Conservation (phyloP, 2,888 invertebrate species). For the Galeruca laticollis region DNA sequence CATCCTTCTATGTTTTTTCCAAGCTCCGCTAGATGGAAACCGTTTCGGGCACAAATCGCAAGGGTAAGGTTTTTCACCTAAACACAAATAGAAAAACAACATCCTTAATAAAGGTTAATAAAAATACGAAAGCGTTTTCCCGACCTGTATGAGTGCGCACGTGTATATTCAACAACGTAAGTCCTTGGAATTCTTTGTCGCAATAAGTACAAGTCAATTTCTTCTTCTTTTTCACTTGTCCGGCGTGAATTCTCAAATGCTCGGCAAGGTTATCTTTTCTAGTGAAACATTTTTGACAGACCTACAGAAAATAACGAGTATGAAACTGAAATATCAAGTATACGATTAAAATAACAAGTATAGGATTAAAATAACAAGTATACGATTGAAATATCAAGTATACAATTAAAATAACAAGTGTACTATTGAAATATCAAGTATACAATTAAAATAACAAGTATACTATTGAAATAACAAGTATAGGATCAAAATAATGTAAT, state of each 20-base stretch:
- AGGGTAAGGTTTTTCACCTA: constrained; percentile 71
- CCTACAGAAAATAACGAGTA: constrained; percentile 64
- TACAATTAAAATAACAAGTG: too few relatives aligned
- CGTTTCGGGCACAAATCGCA: constrained; percentile 81
- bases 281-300: constrained; percentile 74
- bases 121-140: neutral
- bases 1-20: constrained; percentile 78
- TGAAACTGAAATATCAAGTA: too few relatives aligned
- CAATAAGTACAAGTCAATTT: constrained; percentile 75
- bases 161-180: constrained; percentile 73
- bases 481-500: constrained; percentile 1
- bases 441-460: too few relatives aligned
- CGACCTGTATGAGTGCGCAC: constrained; percentile 76
- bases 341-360: too few relatives aligned
- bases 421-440: too few relatives aligned
- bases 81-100: constrained; percentile 34
- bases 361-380: too few relatives aligned
- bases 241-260: constrained; percentile 78
- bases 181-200: constrained; percentile 75
- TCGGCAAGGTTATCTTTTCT: constrained; percentile 81
- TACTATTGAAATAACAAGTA: too few relatives aligned
- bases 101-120: neutral
- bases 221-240: constrained; percentile 69
- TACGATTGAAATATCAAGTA: too few relatives aligned
- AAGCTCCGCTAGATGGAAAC: constrained; percentile 80